Percentiles rank a stretch among this genome's conserved stretches.
Conservation (phyloP, 2,113 vertebrate species). For the Haemorhous mexicanus region DNA sequence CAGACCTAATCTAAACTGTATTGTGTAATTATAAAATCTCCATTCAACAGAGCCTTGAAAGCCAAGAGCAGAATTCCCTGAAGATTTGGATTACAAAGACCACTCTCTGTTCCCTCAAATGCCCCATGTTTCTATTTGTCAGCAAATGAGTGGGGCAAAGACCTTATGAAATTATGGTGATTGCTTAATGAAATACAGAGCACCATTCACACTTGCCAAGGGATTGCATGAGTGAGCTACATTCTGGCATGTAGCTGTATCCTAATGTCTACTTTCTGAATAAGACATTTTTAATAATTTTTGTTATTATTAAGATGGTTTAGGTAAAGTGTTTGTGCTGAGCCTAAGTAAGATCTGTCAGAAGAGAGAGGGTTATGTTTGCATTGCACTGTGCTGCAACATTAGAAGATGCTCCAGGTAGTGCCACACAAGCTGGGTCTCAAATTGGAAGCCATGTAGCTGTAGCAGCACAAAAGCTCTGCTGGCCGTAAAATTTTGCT, state of each 20-base stretch:
- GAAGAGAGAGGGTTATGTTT: not conserved
- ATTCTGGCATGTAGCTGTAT: not conserved
- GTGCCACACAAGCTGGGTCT: not conserved
- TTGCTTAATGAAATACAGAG: constrained; percentile 7
- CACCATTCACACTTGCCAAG: not conserved
- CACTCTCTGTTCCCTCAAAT: not conserved
- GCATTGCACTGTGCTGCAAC: not conserved
- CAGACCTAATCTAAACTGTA: not conserved
- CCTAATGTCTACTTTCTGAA: not conserved
- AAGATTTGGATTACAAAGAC: not conserved
- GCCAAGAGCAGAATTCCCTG: not conserved
- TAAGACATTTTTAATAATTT: not conserved
- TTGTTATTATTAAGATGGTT: not conserved
- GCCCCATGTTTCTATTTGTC: not conserved
- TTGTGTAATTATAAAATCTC: not conserved
- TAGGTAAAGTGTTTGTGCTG: not conserved
- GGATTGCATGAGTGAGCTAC: not conserved
- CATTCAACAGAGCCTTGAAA: not conserved
- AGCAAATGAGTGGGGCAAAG: not conserved
- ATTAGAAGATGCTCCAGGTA: not conserved
- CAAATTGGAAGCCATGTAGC: not conserved
- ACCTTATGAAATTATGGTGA: not conserved
- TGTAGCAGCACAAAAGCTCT: not conserved
- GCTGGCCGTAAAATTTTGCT: not conserved
- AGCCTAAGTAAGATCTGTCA: not conserved